Evolutionary conservation across 2,113 vertebrate species (phyloP).

Genomic region (Pica pica): DNA sequence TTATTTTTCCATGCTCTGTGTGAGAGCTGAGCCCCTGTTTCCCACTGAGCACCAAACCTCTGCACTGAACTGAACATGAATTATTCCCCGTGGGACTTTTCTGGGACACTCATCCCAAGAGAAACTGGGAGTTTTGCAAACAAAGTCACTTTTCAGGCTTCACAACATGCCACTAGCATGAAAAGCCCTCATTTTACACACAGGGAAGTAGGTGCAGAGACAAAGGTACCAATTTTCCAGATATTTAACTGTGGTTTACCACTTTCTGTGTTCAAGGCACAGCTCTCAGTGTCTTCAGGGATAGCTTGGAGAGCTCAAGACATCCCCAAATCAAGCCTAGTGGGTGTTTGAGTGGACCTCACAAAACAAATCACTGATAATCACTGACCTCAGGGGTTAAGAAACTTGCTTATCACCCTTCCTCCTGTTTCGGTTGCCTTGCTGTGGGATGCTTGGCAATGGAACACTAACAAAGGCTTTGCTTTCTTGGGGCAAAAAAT

Average conservation of each 20-base stretch:
- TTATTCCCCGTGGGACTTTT: neutral
- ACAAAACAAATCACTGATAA: neutral
- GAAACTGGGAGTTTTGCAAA: neutral
- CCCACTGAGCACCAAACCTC: neutral
- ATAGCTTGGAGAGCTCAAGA: neutral
- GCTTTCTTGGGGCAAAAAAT: neutral
- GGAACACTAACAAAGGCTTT: neutral
- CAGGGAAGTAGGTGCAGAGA: neutral
- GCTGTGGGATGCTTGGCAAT: neutral
- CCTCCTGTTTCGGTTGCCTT: neutral
- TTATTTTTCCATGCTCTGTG: neutral
- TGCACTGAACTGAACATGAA: neutral
- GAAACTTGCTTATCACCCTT: neutral
- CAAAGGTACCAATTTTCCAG: neutral
- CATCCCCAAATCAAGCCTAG: neutral
- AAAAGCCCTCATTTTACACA: neutral
- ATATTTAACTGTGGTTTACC: neutral
- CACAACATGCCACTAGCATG: neutral
- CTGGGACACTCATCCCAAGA: neutral
- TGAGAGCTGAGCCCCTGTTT: neutral
- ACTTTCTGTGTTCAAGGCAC: neutral
- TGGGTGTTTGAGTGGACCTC: neutral
- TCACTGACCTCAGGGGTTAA: neutral
- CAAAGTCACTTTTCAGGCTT: neutral
- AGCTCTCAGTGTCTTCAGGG: neutral